Conservation (phyloP, 2,888 invertebrate genomes). For the Pasiphila rectangulata region DNA sequence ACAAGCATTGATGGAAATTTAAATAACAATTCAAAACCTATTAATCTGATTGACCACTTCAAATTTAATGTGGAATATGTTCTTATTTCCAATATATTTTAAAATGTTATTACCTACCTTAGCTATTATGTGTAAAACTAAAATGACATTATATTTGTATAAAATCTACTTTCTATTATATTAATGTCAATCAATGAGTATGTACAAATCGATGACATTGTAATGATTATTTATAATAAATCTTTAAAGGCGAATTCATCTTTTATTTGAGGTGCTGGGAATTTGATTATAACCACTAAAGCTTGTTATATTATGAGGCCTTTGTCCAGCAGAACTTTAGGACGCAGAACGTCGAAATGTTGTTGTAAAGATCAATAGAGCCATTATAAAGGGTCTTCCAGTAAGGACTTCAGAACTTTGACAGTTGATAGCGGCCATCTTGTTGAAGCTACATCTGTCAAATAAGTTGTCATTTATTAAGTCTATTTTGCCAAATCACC, state of each 20-base stretch:
- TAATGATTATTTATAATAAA: slow-evolving; percentile 75
- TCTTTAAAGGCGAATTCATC: slow-evolving; percentile 62
- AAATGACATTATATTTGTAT: slow-evolving; percentile 78
- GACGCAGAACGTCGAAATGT: too few relatives aligned
- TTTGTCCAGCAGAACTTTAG: too few relatives aligned
- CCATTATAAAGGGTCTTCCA: too few relatives aligned
- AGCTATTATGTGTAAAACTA: slow-evolving; percentile 59
- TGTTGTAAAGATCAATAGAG: too few relatives aligned
- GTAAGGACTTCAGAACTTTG: too few relatives aligned
- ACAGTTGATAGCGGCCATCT: too few relatives aligned
- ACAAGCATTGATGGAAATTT: slow-evolving; percentile 29
- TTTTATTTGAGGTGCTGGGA: too few relatives aligned
- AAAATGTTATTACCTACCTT: slow-evolving; percentile 50
- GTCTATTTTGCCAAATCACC: too few relatives aligned
- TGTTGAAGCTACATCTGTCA: too few relatives aligned
- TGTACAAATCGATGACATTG: slow-evolving; percentile 74
- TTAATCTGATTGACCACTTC: slow-evolving; percentile 1
- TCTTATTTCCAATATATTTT: slow-evolving; percentile 61
- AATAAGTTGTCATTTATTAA: too few relatives aligned
- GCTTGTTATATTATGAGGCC: too few relatives aligned
- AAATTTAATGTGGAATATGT: slow-evolving; percentile 42
- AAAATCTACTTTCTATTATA: slow-evolving; percentile 73
- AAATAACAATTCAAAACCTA: slow-evolving; percentile 10
- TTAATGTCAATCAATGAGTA: slow-evolving; percentile 72
- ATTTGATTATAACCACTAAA: too few relatives aligned